Evolutionary conservation across 2,797 vertebrate species (phyloP), one percentile per base, ranked within the genome.

Genomic region (Botia kubotai): DNA sequence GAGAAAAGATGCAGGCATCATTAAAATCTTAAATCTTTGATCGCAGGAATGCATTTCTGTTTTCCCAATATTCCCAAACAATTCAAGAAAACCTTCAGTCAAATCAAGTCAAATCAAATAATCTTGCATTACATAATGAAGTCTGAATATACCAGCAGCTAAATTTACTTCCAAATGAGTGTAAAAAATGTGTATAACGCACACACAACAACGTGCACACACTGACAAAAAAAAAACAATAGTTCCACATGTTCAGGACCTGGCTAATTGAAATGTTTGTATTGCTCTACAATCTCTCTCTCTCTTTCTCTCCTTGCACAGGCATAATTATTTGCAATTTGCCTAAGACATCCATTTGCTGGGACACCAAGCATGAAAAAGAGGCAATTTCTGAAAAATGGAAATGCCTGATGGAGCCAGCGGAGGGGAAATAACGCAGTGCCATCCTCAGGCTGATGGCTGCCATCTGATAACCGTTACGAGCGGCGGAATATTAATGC

Each of bases 321-420:
- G 96, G 95, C 95, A 94, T 98, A 99, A 99, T 99, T 99, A 99
- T 98, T 98, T 98, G 98, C 98, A 98, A 98, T 99, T 99, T 99
- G 98, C 96, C 97, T 97, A 98, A 99, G 97, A 98, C 94, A 95
- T 97, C 97, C 97, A 99, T 99, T 99, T 99, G 96, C 97, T 95
- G 96, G 97, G 96, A 98, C 96, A 90, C 96, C 96, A 96, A 98
- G 97, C 98, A 98, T 98, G 97, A 99, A 99, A 98, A 97, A 96
- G 95, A 98, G 94, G 97, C 97, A 98, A 99, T 98, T 98, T 98
- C 96, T 96, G 96, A 97, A 96, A 95, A 98, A 99, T 98, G 87
- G 89, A 88, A 89, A 91, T 85, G 94, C 94, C 95, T 95, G 94
- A 95, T 93, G 94, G 94, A 95, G 94, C 93, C 94, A 95, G 93